These are phyloP conservation scores for Rhincodon typus DNA, from an alignment of 2,797 vertebrate genomes.

Conservation along the genomic window DNA sequence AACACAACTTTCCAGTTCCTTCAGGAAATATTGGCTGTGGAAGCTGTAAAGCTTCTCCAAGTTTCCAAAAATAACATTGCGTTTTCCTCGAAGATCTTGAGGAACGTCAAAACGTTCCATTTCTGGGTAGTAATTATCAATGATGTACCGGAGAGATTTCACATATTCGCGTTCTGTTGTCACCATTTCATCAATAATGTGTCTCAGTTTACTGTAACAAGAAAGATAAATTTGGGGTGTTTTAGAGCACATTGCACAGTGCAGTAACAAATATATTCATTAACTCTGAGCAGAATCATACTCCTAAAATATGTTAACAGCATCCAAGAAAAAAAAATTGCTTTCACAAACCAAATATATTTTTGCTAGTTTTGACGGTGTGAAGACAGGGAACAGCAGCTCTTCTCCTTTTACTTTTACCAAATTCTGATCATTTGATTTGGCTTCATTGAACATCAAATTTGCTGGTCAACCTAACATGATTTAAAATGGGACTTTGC, in stretches of 20 bases:
- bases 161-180: constrained; percentile 86
- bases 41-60: constrained; percentile 89
- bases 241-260: not conserved
- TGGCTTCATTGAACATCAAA: not conserved
- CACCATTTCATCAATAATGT: constrained; percentile 91
- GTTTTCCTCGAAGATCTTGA: constrained; percentile 85
- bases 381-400: not conserved
- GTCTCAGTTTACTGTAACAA: constrained; percentile 68
- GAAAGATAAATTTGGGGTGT: not conserved
- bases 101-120: constrained; percentile 83
- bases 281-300: not conserved
- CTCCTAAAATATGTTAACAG: not conserved
- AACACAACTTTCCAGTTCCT: constrained; percentile 85
- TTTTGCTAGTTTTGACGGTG: not conserved
- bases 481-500: not conserved
- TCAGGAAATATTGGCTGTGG: constrained; percentile 85
- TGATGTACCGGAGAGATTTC: constrained; percentile 75
- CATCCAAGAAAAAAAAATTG: not conserved
- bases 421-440: not conserved
- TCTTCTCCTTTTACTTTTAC: not conserved
- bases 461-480: not conserved
- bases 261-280: not conserved
- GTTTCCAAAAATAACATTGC: constrained; percentile 83
- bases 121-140: constrained; percentile 86
- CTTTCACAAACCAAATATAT: not conserved